phyloP scores from a whole-genome alignment of 2,797 vertebrate genomes.

The Halcyon badia region DNA sequence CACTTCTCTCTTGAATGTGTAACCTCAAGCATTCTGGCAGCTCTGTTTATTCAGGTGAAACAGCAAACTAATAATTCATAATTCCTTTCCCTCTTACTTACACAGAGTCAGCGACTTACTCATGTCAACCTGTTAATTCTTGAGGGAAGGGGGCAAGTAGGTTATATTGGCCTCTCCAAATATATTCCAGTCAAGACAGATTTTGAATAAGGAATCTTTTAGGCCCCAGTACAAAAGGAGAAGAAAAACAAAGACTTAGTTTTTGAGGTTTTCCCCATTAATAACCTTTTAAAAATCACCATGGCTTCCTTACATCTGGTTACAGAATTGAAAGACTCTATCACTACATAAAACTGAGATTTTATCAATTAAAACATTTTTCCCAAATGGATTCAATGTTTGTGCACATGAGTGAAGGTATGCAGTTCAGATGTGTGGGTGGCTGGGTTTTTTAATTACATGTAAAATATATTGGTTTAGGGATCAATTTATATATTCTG shows the following conservation, averaged over 20 bases:
- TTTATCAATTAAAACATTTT: not conserved
- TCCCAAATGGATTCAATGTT: not conserved
- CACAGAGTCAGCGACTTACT: not conserved
- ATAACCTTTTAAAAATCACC: not conserved
- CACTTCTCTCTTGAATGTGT: not conserved
- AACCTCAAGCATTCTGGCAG: not conserved
- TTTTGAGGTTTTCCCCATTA: not conserved
- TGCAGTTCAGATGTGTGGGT: not conserved
- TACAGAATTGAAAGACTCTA: not conserved
- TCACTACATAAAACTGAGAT: not conserved
- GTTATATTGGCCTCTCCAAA: not conserved
- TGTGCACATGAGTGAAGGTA: not conserved
- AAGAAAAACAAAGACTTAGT: not conserved
- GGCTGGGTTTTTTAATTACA: not conserved
- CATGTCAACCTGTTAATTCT: slow-evolving; percentile 1
- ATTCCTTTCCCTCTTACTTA: not conserved
- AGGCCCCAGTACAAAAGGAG: not conserved
- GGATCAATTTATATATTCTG: not conserved
- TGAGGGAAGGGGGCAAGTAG: not conserved
- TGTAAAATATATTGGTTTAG: not conserved
- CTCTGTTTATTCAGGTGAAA: slow-evolving; percentile 42
- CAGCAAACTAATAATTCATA: not conserved
- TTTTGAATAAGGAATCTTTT: not conserved
- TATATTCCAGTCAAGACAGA: not conserved
- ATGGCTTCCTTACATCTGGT: not conserved